These are phyloP conservation scores for Lordiphosa collinella DNA, from an alignment of 1,140 invertebrate genomes.

Conservation along the genomic window DNA sequence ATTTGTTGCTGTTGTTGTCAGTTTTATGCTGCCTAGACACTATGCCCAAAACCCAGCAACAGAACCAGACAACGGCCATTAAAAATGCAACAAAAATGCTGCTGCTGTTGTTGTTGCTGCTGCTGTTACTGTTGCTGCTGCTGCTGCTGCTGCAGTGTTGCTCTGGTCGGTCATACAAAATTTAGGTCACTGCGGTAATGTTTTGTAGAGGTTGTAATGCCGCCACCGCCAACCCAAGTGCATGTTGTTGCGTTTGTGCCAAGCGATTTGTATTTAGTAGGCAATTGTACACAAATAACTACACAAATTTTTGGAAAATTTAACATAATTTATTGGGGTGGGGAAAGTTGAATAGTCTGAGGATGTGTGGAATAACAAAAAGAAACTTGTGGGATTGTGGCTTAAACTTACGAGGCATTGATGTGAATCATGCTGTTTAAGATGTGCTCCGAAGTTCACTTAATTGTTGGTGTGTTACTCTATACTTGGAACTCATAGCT, in stretches of 20 bases:
- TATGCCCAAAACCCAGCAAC: constrained; percentile 14
- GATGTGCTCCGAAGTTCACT: no score
- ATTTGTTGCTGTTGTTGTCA: constrained; percentile 66
- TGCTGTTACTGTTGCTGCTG: constrained; percentile 12
- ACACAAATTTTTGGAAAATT: no score
- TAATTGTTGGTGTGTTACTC: no score
- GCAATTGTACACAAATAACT: not conserved
- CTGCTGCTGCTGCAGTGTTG: constrained; percentile 13
- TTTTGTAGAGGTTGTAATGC: constrained; percentile 54
- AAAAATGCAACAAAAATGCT: constrained; percentile 59
- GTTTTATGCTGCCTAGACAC: constrained; percentile 65
- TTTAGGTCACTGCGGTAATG: constrained; percentile 75
- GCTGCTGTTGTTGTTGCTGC: constrained; percentile 21
- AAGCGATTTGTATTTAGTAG: not conserved
- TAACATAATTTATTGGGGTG: no score
- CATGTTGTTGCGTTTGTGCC: constrained; percentile 17
- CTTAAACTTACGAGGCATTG: no score
- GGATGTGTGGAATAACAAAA: no score
- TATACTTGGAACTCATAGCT: no score
- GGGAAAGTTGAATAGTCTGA: no score
- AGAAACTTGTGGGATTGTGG: no score
- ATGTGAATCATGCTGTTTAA: no score
- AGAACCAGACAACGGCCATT: constrained; percentile 40
- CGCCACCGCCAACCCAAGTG: constrained; percentile 10
- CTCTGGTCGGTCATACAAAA: constrained; percentile 35